Conservation (phyloP, 2,888 invertebrate species). For the Pyrgus malvae region DNA sequence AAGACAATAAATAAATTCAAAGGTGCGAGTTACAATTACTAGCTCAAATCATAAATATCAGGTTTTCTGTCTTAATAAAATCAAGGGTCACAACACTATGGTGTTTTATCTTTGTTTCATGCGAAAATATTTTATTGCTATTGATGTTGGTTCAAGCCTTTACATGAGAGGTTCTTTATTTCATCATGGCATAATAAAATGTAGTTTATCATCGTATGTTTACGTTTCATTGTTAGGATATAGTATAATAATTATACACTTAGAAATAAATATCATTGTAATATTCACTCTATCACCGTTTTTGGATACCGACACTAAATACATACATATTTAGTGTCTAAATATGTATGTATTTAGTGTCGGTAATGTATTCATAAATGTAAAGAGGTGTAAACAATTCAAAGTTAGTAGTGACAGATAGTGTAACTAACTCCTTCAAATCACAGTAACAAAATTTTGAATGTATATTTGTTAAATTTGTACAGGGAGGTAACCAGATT, state of each 20-base stretch:
- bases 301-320: not conserved
- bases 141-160: not conserved
- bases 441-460: conserved; percentile 77
- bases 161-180: conserved; percentile 20
- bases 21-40: no score
- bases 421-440: conserved; percentile 57
- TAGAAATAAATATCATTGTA: conserved; percentile 21
- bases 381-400: conserved; percentile 9
- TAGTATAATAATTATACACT: conserved; percentile 15
- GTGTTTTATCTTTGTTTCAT: not conserved
- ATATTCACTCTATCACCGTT: conserved; percentile 10
- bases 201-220: conserved; percentile 16
- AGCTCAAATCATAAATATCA: no score
- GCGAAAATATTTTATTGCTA: not conserved
- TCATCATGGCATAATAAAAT: conserved; percentile 14
- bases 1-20: no score
- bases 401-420: conserved; percentile 26
- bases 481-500: conserved; percentile 77
- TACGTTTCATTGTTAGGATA: conserved; percentile 20
- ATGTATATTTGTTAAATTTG: conserved; percentile 75
- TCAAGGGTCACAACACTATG: no score
- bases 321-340: not conserved
- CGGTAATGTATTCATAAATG: not conserved
- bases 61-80: no score
- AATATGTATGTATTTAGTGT: not conserved